phyloP scores from a whole-genome alignment of 2,113 vertebrate species.

The Oncorhynchus nerka region DNA sequence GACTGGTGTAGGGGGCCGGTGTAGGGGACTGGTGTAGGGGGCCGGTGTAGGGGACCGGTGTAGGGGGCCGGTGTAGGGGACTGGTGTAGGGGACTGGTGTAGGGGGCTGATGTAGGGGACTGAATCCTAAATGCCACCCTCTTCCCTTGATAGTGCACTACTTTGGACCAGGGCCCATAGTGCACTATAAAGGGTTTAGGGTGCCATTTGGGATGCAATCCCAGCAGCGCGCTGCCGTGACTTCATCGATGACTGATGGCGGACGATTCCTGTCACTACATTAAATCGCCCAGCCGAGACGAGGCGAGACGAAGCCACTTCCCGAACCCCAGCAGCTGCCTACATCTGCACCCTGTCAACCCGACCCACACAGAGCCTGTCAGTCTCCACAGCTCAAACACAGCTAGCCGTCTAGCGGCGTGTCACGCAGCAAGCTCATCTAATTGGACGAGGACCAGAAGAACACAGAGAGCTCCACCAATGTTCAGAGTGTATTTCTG shows the following conservation, averaged over 20 bases:
- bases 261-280: conserved; percentile 15
- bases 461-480: not conserved
- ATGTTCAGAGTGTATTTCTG: not conserved
- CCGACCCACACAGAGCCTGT: not conserved
- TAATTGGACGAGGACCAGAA: conserved; percentile 23
- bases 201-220: too few relatives aligned
- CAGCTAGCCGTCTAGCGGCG: not conserved
- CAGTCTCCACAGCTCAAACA: conserved; percentile 2
- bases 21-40: too few relatives aligned
- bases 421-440: conserved; percentile 10
- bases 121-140: too few relatives aligned
- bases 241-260: conserved; percentile 7
- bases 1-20: too few relatives aligned
- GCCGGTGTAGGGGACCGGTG: too few relatives aligned
- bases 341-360: not conserved
- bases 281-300: conserved; percentile 8
- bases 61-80: too few relatives aligned
- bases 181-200: too few relatives aligned
- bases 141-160: too few relatives aligned
- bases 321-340: conserved; percentile 7
- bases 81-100: too few relatives aligned
- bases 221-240: not conserved
- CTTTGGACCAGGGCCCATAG: too few relatives aligned
- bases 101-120: too few relatives aligned
- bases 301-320: too few relatives aligned